Evolutionary conservation across 2,888 invertebrate genomes (phyloP), one percentile per base, ranked within the genome.

Genomic region (Drosophila recens): DNA sequence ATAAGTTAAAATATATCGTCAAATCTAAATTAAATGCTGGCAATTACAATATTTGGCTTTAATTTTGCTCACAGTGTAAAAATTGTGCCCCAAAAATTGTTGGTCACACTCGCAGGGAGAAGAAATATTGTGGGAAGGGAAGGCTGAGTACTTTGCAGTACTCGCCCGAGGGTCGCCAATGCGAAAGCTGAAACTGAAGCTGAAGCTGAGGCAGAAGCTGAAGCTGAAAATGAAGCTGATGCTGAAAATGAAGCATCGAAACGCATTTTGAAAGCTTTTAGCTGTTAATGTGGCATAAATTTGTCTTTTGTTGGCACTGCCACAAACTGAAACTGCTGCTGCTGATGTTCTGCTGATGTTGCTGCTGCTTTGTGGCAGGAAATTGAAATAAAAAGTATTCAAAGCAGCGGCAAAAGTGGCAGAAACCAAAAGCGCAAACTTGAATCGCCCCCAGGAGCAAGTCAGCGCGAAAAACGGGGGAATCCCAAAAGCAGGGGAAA

Each of bases 211-310:
- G 27, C 8, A 11, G 42, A 40, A 20, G 59, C 20, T 6, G 61
- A 34, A 23, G 52, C 10, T 20, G 15, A 10, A 40, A 11, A 34
- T 6, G 46, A 27, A n/a, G 43, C n/a, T 36, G 57, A 38, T 10
- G 42, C 23, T 40, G 59, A 11, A 11, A 34, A 43, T 58, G 58
- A 15, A 42, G 76, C 85, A 89, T 77, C 73, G 62, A 69, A 83
- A 87, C 84, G 90, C 90, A 85, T 88, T 85, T 89, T 85, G 85
- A 85, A 85, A 85, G 85, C 85, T 85, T 85, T 89, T 85, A 85
- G 85, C 86, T 90, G 90, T 90, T 88, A 86, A 86, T 89, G 89
- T 88, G 86, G 89, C 89, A 90, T 90, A 88, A 88, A 90, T 83
- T 88, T 86, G 87, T 90, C 87, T 88, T 82, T 81, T 80, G 71